Conservation (phyloP, 2,113 vertebrate genomes). For the Grammomys surdaster region DNA sequence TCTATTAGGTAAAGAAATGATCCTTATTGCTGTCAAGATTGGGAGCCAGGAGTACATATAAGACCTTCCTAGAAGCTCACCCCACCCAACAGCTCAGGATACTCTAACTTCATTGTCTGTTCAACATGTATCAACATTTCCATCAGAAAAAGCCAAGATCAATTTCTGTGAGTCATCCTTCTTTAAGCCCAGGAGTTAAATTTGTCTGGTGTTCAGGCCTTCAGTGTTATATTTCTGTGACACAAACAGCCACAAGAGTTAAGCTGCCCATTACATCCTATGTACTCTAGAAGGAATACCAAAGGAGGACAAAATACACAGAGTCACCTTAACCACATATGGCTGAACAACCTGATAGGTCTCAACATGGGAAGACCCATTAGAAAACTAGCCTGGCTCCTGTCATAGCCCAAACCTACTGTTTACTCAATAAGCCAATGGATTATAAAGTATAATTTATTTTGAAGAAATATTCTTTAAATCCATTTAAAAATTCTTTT, state of each 20-base stretch:
- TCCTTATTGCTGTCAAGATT: neutral
- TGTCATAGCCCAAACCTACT: neutral
- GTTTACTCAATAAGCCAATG: neutral
- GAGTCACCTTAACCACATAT: neutral
- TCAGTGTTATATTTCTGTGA: neutral
- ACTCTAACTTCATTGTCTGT: neutral
- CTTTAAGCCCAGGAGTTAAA: neutral
- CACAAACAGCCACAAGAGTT: neutral
- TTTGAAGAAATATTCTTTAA: neutral
- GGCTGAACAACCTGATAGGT: neutral
- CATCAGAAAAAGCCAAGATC: neutral
- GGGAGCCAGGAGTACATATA: neutral
- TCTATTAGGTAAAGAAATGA: neutral
- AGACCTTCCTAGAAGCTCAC: neutral
- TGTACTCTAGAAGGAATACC: neutral
- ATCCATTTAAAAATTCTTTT: neutral
- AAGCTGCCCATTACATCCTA: neutral
- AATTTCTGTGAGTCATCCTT: neutral
- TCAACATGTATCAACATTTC: neutral
- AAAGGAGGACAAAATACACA: neutral
- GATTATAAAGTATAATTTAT: neutral
- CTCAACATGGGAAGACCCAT: neutral
- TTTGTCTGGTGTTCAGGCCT: neutral
- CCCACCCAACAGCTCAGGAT: neutral
- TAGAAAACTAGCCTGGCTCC: neutral